These are phyloP conservation scores for Colletes collaris DNA, from an alignment of 2,888 invertebrate genomes.

Conservation along the genomic window DNA sequence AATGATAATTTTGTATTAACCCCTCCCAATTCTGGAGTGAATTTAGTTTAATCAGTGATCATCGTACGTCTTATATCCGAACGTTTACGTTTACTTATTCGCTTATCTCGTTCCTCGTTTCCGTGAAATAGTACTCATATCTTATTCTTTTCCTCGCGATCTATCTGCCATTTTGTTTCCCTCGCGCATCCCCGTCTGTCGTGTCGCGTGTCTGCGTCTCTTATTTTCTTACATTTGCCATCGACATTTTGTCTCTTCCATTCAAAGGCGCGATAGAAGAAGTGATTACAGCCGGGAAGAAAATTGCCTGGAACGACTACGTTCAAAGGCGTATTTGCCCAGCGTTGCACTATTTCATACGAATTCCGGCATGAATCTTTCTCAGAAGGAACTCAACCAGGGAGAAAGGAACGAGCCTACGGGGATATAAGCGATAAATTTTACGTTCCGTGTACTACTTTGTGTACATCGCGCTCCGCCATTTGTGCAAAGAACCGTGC, in stretches of 20 bases:
- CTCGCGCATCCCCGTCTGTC: conserved; percentile 6
- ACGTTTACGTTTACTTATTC: too few relatives aligned
- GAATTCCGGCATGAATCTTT: conserved; percentile 33
- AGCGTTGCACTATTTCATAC: conserved; percentile 48
- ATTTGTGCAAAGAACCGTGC: neutral
- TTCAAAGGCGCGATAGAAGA: conserved; percentile 35
- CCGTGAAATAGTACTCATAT: conserved; percentile 10
- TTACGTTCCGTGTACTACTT: conserved; percentile 3
- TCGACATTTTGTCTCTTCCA: conserved; percentile 10
- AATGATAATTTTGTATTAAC: too few relatives aligned
- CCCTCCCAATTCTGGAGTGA: too few relatives aligned
- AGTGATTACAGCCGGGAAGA: conserved; percentile 42
- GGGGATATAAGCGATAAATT: conserved; percentile 24
- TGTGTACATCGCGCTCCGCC: conserved; percentile 12
- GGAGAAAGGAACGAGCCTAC: conserved; percentile 12
- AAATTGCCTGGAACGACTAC: conserved; percentile 47
- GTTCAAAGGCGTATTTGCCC: conserved; percentile 39
- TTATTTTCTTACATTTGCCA: conserved; percentile 20
- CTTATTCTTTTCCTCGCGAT: conserved; percentile 11
- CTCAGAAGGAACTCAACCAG: conserved; percentile 20
- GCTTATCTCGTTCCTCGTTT: conserved; percentile 26
- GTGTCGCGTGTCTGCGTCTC: conserved; percentile 13
- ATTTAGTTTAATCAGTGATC: too few relatives aligned
- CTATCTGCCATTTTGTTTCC: conserved; percentile 4
- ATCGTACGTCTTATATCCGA: too few relatives aligned